phyloP scores from a whole-genome alignment of 2,888 invertebrate species.

The Tryphoninae sp. region DNA sequence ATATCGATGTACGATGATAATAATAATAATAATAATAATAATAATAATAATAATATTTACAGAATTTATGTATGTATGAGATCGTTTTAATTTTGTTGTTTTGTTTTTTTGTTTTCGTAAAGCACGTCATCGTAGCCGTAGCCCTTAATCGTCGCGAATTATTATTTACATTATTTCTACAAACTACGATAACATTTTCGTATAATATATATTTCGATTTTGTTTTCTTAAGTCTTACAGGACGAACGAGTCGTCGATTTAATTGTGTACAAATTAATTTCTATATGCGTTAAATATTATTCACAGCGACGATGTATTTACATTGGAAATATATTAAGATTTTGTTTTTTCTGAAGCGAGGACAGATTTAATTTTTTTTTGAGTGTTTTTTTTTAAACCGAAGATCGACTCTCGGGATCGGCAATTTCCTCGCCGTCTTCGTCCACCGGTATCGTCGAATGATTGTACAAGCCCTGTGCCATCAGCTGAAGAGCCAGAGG shows the following conservation, averaged over 20 bases:
- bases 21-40: conserved; percentile 52
- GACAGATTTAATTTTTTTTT: background rate
- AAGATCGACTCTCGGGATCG: conserved; percentile 47
- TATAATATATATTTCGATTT: conserved; percentile 51
- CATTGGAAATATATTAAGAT: conserved; percentile 64
- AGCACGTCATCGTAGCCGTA: conserved; percentile 46
- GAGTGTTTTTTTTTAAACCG: conserved; percentile 1
- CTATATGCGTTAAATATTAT: conserved; percentile 43
- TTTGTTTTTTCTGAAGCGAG: background rate
- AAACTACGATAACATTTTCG: conserved; percentile 55
- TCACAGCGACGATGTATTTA: conserved; percentile 60
- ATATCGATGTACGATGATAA: conserved; percentile 23
- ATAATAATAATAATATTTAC: conserved; percentile 60
- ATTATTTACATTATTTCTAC: conserved; percentile 59
- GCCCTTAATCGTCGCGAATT: conserved; percentile 21
- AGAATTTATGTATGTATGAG: conserved; percentile 52
- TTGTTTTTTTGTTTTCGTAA: conserved; percentile 27
- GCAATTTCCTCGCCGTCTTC: conserved; percentile 88
- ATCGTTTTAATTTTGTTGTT: conserved; percentile 40
- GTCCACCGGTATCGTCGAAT: conserved; percentile 88
- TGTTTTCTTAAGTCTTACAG: conserved; percentile 20
- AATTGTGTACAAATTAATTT: conserved; percentile 49
- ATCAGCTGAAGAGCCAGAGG: conserved; percentile 89
- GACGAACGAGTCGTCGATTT: conserved; percentile 35
- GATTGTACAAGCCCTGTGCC: conserved; percentile 92